Evolutionary conservation across 1,140 invertebrate genomes (phyloP).

Genomic region (Aphidius gifuensis): DNA sequence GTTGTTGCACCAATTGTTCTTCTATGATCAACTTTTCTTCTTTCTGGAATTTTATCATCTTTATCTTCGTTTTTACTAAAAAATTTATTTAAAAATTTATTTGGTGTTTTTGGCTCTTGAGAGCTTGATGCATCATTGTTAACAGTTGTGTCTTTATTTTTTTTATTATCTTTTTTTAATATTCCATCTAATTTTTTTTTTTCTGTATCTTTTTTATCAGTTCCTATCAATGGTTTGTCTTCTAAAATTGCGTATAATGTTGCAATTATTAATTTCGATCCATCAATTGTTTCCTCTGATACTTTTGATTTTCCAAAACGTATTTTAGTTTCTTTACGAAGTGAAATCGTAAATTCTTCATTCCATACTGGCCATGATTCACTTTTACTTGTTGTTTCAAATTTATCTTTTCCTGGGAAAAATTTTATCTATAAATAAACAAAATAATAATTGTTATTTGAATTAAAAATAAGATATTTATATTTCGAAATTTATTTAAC

Average conservation of each 20-base stretch:
- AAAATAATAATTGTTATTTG: slow-evolving; percentile 11
- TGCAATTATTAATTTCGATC: slow-evolving; percentile 67
- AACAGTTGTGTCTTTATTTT: slow-evolving; percentile 7
- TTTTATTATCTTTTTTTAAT: slow-evolving; percentile 39
- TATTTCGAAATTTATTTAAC: slow-evolving; percentile 38
- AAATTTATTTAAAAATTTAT: slow-evolving; percentile 45
- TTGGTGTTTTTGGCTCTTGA: slow-evolving; percentile 36
- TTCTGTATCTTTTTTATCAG: slow-evolving; percentile 50
- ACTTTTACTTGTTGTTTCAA: slow-evolving; percentile 68
- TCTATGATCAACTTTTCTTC: slow-evolving; percentile 60
- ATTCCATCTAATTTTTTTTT: slow-evolving; percentile 42
- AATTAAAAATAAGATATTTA: slow-evolving; percentile 1
- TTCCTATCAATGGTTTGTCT: slow-evolving; percentile 55
- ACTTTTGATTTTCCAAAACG: slow-evolving; percentile 51
- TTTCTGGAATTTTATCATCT: slow-evolving; percentile 33
- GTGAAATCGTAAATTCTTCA: slow-evolving; percentile 68
- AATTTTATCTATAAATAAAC: slow-evolving; percentile 65
- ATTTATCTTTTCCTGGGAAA: slow-evolving; percentile 70
- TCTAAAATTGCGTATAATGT: slow-evolving; percentile 72
- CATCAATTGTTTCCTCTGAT: slow-evolving; percentile 58
- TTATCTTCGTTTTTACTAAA: slow-evolving; percentile 43
- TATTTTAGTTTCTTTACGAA: slow-evolving; percentile 56
- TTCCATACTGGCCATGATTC: slow-evolving; percentile 76
- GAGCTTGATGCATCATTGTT: slow-evolving; percentile 17
- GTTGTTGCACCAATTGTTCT: slow-evolving; percentile 68